Evolutionary conservation across 2,113 vertebrate species (phyloP), one percentile per base, ranked within the genome.

Genomic region (Pyxicephalus adspersus): DNA sequence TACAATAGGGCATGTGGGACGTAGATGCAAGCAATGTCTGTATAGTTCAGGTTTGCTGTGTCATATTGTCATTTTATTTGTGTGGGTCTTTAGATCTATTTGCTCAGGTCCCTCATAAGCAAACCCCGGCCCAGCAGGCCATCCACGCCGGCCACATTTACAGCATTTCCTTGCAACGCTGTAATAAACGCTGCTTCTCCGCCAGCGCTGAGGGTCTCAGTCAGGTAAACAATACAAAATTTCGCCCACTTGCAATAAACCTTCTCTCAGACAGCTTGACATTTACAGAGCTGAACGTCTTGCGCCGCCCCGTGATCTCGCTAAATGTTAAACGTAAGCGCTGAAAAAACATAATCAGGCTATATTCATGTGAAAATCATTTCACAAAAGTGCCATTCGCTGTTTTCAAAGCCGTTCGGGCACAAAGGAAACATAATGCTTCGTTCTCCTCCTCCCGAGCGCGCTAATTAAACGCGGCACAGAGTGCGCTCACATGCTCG

Each of bases 371-470:
- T 58, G 16, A 77, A 65, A 55, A 65, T 77, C 17, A 5, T 77
- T 77, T 29, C 64, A 55, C 15, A 25, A 58, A 79, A 29, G 26
- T 77, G 50, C 60, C 9, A 16, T 34, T 18, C 20, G 6, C 75
- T 54, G 26, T 55, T 54, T 45, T 70, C 22, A 70, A 80, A 70
- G 77, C 77, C 20, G 26, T 71, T 20, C 18, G 20, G 1, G 5
- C 55, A 80, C 77, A 80, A 80, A 50, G 77, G 26, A 65, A 70
- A 80, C 26, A 45, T 68, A 79, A 79, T 79, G 52, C 19, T n/a
- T 65, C 52, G 31, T 79, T 79, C 64, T 68, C 52, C 51, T 15
- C 11, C 76, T 77, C 45, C 65, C n/a, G 3, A 50, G 6, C 65
- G 60, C 22, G 50, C 63, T 77, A 77, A 66, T 77, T 77, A 57